Percentiles rank a stretch among this genome's conserved stretches.
Conservation (phyloP, 2,888 invertebrate genomes). For the Vandiemenella viatica region DNA sequence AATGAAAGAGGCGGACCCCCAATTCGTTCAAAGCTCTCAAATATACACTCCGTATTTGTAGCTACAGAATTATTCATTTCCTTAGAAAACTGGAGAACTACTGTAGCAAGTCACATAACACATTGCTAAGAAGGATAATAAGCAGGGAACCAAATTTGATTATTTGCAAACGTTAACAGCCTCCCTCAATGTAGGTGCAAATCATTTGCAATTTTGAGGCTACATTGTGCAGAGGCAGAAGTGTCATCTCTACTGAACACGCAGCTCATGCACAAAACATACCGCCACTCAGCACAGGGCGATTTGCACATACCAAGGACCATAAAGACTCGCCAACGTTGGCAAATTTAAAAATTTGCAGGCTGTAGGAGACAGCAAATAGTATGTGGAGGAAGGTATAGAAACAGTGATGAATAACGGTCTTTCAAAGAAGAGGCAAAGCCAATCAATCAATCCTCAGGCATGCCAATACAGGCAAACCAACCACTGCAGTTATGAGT, state of each 20-base stretch:
- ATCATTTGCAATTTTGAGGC: neutral
- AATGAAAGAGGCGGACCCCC: too few relatives aligned
- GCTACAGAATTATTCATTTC: too few relatives aligned
- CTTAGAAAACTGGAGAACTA: conserved; percentile 12
- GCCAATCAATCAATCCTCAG: conserved; percentile 10
- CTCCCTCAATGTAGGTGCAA: neutral
- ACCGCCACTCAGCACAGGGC: neutral
- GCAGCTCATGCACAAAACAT: neutral
- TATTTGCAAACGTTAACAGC: neutral
- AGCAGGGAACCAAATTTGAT: neutral
- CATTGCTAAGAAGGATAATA: conserved; percentile 2
- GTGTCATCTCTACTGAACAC: neutral
- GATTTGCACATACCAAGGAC: neutral
- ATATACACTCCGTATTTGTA: too few relatives aligned
- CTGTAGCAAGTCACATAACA: conserved; percentile 12
- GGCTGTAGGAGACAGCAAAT: neutral
- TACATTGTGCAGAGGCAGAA: neutral
- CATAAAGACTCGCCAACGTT: neutral
- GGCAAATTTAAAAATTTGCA: too few relatives aligned
- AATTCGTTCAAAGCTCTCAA: too few relatives aligned
- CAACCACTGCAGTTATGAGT: conserved; percentile 8
- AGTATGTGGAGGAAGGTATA: conserved; percentile 1
- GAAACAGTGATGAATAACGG: conserved; percentile 10
- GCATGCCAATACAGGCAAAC: conserved; percentile 14
- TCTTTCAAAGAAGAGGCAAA: conserved; percentile 14